Percentiles rank a stretch among this genome's conserved stretches.
Evolutionary conservation across 92 coral and sea anemone genomes (phyloP).

Genomic region (Palythoa grandis): DNA sequence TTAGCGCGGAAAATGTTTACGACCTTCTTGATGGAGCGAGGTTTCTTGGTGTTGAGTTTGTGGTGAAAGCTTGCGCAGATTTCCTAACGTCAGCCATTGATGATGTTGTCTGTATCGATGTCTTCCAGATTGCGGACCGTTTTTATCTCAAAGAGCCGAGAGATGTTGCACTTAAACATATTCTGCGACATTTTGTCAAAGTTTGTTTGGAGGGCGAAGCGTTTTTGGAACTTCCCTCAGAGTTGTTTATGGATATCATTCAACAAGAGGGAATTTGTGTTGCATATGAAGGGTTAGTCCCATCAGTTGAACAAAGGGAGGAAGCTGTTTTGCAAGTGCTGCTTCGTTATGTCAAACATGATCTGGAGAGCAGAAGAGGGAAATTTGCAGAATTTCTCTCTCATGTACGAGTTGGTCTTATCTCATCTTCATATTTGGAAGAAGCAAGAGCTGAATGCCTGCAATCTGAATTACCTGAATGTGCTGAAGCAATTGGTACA

Average conservation of each 20-base stretch:
- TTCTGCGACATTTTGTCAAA: slow-evolving; percentile 58
- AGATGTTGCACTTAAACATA: slow-evolving; percentile 46
- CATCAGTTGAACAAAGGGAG: slow-evolving; percentile 69
- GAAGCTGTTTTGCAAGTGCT: slow-evolving; percentile 69
- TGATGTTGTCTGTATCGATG: slow-evolving; percentile 56
- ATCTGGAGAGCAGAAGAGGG: slow-evolving; percentile 45
- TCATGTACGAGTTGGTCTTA: slow-evolving; percentile 64
- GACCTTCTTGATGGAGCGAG: slow-evolving; percentile 80
- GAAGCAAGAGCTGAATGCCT: slow-evolving; percentile 33
- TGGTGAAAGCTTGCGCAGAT: slow-evolving; percentile 70
- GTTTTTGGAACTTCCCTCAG: slow-evolving; percentile 59
- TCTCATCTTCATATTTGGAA: slow-evolving; percentile 57
- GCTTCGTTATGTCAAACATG: slow-evolving; percentile 66
- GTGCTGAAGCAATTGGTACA: slow-evolving; percentile 46
- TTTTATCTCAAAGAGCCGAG: slow-evolving; percentile 56
- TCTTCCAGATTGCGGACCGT: slow-evolving; percentile 71
- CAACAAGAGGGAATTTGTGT: slow-evolving; percentile 66
- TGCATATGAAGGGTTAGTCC: slow-evolving; percentile 61
- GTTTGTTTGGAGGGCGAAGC: slow-evolving; percentile 62
- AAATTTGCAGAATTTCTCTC: slow-evolving; percentile 61
- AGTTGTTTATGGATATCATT: slow-evolving; percentile 58
- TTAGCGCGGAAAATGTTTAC: slow-evolving; percentile 70
- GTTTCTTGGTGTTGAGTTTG: slow-evolving; percentile 74
- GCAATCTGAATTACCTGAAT: slow-evolving; percentile 32
- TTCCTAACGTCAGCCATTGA: slow-evolving; percentile 56